Conservation (phyloP, 1,140 invertebrate genomes). For the Pogonomyrmex barbatus region DNA sequence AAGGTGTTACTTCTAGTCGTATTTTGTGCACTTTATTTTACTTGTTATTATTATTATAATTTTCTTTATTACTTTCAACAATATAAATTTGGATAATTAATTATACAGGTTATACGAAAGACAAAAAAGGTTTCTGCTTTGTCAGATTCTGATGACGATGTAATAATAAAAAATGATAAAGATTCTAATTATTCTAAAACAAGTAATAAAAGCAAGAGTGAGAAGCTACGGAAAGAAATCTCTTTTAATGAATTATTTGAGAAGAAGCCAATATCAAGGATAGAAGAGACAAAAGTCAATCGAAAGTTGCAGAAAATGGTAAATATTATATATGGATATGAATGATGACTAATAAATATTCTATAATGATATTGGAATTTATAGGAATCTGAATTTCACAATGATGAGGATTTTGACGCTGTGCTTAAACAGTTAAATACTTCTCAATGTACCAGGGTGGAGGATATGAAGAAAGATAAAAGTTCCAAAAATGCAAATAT, state of each 20-base stretch:
- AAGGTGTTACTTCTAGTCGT: constrained; percentile 47
- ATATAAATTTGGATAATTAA: not conserved
- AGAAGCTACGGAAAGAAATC: constrained; percentile 60
- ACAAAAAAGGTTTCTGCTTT: constrained; percentile 50
- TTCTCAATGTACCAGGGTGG: constrained; percentile 42
- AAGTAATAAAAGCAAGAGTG: constrained; percentile 31
- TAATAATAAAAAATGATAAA: not conserved
- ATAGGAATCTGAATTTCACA: constrained; percentile 79
- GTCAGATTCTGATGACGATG: constrained; percentile 84
- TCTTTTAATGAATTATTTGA: constrained; percentile 82
- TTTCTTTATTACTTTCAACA: not conserved
- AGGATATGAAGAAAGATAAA: not conserved
- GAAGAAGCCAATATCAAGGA: constrained; percentile 81
- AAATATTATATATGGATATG: constrained; percentile 45
- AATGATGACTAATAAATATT: constrained; percentile 6
- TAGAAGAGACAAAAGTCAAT: constrained; percentile 74
- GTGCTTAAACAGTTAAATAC: constrained; percentile 89
- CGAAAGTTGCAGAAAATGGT: constrained; percentile 67
- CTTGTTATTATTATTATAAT: not conserved
- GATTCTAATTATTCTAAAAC: not conserved
- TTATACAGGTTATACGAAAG: constrained; percentile 26
- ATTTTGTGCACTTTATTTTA: constrained; percentile 1
- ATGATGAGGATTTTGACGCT: constrained; percentile 90
- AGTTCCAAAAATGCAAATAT: not conserved
- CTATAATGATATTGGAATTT: constrained; percentile 36